Conservation (phyloP, 2,888 invertebrate species). For the Cybosia mesomella region DNA sequence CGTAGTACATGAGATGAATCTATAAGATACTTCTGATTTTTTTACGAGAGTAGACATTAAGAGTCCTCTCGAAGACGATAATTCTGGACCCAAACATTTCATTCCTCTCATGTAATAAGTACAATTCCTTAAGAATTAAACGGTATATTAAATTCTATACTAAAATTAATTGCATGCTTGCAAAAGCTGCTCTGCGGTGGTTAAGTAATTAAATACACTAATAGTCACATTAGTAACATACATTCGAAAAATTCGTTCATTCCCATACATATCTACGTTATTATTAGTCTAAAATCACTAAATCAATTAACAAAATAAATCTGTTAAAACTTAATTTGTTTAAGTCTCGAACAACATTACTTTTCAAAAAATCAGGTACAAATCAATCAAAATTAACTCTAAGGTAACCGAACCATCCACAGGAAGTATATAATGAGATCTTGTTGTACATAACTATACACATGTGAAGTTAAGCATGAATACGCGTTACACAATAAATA, state of each 20-base stretch:
- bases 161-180: conserved; percentile 81
- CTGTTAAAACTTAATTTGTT: conserved; percentile 76
- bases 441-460: conserved; percentile 63
- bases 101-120: conserved; percentile 58
- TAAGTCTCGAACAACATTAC: conserved; percentile 79
- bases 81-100: conserved; percentile 51
- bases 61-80: conserved; percentile 47
- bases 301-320: conserved; percentile 77
- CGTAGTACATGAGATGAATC: conserved; percentile 52
- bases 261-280: conserved; percentile 71
- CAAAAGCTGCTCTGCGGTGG: conserved; percentile 83
- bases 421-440: conserved; percentile 83
- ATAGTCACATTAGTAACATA: conserved; percentile 66
- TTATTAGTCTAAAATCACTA: conserved; percentile 66
- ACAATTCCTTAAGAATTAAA: conserved; percentile 62
- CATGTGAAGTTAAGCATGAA: conserved; percentile 55
- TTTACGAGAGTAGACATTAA: conserved; percentile 48
- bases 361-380: conserved; percentile 83
- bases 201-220: conserved; percentile 73
- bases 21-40: conserved; percentile 40
- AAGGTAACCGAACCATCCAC: conserved; percentile 82
- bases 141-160: conserved; percentile 68
- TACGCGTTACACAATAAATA: conserved; percentile 64
- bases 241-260: conserved; percentile 75
- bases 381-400: conserved; percentile 82